A percentile compares a stretch with the other conserved stretches of the same genome.
Conservation (phyloP, 2,113 vertebrate species). For the Micronisus gabar region DNA sequence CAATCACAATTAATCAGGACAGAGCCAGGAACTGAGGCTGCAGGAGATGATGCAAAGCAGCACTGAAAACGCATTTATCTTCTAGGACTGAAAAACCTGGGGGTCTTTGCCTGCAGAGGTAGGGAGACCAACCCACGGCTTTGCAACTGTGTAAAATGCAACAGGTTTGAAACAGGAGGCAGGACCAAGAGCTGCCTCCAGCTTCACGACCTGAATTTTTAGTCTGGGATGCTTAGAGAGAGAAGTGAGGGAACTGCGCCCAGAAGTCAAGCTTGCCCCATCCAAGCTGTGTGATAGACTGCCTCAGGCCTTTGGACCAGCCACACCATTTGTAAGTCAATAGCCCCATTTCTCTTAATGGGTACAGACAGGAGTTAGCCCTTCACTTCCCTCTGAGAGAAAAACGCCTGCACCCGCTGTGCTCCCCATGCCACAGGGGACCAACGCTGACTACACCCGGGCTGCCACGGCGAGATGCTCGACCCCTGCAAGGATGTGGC, state of each 20-base stretch:
- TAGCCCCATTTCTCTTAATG: not conserved
- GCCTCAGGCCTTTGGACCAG: not conserved
- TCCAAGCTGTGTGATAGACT: not conserved
- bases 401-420: not conserved
- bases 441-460: not conserved
- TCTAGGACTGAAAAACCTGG: not conserved
- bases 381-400: not conserved
- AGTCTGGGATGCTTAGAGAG: not conserved
- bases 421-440: not conserved
- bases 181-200: not conserved
- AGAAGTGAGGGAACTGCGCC: not conserved
- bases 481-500: not conserved
- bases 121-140: not conserved
- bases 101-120: not conserved
- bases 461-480: accelerated
- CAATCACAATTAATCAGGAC: not conserved
- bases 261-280: not conserved
- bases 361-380: not conserved
- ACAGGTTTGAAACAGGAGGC: not conserved
- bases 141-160: not conserved
- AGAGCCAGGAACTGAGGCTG: not conserved
- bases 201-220: not conserved
- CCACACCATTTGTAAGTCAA: not conserved
- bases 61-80: not conserved
- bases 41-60: not conserved